Evolutionary conservation across 1,140 invertebrate species (phyloP).

Genomic region (Acromyrmex echinatior): DNA sequence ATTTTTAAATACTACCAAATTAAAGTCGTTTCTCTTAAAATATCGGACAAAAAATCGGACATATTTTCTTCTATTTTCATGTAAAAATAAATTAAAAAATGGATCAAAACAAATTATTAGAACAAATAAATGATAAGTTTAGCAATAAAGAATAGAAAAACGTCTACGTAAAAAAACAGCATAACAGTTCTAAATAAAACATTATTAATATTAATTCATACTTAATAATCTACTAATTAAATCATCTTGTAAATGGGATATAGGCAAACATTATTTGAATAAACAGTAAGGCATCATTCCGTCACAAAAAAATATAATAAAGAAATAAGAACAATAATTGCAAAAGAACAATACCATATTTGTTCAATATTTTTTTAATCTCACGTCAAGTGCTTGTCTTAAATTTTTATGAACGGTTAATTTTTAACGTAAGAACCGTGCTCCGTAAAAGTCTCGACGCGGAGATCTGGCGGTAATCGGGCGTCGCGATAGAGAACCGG

Average conservation of each 20-base stretch:
- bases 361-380: neutral
- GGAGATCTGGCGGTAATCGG: slow-evolving; percentile 39
- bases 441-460: neutral
- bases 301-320: neutral
- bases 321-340: neutral
- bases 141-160: neutral
- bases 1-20: neutral
- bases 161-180: neutral
- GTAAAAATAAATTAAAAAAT: neutral
- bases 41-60: neutral
- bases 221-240: slow-evolving; percentile 6
- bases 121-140: neutral
- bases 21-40: neutral
- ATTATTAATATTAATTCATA: slow-evolving; percentile 13
- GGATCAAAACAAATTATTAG: neutral
- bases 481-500: slow-evolving; percentile 37
- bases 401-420: slow-evolving; percentile 7
- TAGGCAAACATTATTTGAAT: neutral
- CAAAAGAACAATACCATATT: neutral
- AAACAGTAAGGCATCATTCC: neutral
- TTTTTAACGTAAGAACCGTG: slow-evolving; percentile 9
- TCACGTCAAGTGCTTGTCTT: slow-evolving; percentile 22
- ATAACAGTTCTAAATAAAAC: neutral
- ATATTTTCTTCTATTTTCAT: neutral
- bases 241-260: neutral